Percentiles rank a stretch among this genome's conserved stretches.
These are phyloP conservation scores for Drosophila paramelanica DNA, from an alignment of 2,888 invertebrate species.

Conservation along the genomic window DNA sequence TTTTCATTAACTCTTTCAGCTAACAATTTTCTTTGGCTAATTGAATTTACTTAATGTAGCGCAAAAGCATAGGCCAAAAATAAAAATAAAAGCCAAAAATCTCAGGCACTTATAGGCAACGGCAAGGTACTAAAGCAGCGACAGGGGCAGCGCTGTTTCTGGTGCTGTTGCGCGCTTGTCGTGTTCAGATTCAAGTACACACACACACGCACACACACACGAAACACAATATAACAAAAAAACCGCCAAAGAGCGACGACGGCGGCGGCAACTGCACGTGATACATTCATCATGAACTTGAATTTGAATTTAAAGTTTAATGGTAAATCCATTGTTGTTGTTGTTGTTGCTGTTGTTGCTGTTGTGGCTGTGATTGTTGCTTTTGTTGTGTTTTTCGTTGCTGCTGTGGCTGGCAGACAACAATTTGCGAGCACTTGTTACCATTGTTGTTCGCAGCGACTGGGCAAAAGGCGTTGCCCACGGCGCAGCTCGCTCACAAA, in stretches of 20 bases:
- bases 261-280: constrained; percentile 66
- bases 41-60: constrained; percentile 32
- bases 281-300: constrained; percentile 81
- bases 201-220: constrained; percentile 26
- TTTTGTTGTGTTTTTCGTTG: constrained; percentile 16
- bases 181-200: constrained; percentile 57
- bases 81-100: background rate
- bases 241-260: constrained; percentile 54
- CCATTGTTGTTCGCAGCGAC: constrained; percentile 47
- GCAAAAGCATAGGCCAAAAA: constrained; percentile 27
- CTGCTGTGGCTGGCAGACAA: constrained; percentile 44
- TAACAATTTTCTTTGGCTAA: constrained; percentile 17
- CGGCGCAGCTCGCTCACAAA: constrained; percentile 44
- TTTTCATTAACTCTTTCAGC: background rate
- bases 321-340: constrained; percentile 70
- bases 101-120: constrained; percentile 49
- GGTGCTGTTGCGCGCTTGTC: constrained; percentile 28
- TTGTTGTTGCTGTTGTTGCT: constrained; percentile 29
- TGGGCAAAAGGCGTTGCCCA: constrained; percentile 53
- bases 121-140: constrained; percentile 53
- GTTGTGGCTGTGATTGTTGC: constrained; percentile 21
- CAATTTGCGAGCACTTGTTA: constrained; percentile 75
- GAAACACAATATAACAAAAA: constrained; percentile 23
- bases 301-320: constrained; percentile 82
- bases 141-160: constrained; percentile 13